Base-by-base conservation (phyloP, 2,888 invertebrate genomes). In the Phlogophora meticulosa region DNA sequence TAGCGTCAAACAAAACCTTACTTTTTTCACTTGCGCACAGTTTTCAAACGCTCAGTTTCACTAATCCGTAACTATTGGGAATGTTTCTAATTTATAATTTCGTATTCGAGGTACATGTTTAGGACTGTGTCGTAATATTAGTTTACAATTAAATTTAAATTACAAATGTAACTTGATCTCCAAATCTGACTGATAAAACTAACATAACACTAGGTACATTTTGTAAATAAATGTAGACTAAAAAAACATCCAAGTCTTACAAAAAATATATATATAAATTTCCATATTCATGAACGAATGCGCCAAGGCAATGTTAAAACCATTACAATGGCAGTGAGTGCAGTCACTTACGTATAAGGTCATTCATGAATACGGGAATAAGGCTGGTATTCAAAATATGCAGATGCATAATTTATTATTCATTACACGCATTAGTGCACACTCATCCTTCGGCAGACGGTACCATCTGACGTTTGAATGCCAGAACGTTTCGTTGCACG, bases 61-160 rank as follows among this genome's bases (percentile, higher is more conserved):
- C 56, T 63, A 73, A 57, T 53, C 62, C 62, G 38, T 77, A 38
- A 83, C 77, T 84, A 83, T 85, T 83, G 87, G 91, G 90, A 92
- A 92, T 92, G 92, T 90, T 84, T 85, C 87, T 87, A 88, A 84
- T 85, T 84, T 76, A 79, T 85, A 89, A 84, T 86, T 88, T 84
- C 78, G 80, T 82, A 85, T 84, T 86, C 84, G 84, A 87, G 84
- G 82, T 81, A 80, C 76, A 76, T 61, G 38, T 61, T 69, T 64
- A 83, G 76, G 76, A 83, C 58, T 56, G 48, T 73, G 60, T 73
- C n/a, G 73, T 17, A 42, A 22, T 62, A 65, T 72, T 56, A 66
- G 60, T 64, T 61, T 49, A 78, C 9, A 56, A 65, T 69, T 55
- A 83, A 65, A 69, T 68, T 75, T 57, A 72, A 57, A 63, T 68